These are phyloP conservation scores for Aspidiotus destructor DNA, from an alignment of 2,888 invertebrate genomes.

Conservation along the genomic window DNA sequence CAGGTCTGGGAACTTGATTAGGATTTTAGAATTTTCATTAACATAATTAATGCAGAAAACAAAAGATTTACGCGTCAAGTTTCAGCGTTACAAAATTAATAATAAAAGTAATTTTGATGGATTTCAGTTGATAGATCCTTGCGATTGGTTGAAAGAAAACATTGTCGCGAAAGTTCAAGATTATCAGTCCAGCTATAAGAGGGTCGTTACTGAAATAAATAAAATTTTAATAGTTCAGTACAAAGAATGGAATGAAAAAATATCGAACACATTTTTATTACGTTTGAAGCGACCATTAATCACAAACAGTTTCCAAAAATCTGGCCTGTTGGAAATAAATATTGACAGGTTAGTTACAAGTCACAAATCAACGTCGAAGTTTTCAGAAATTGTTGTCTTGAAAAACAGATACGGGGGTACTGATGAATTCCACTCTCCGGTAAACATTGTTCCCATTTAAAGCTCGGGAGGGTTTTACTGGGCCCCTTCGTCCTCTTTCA, in stretches of 20 bases:
- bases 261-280: neutral
- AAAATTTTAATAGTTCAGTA: constrained; percentile 12
- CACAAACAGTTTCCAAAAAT: constrained; percentile 14
- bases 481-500: no score
- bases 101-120: neutral
- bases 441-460: no score
- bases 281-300: constrained; percentile 12
- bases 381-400: neutral
- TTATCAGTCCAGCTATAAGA: neutral
- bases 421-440: no score
- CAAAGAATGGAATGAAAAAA: constrained; percentile 16
- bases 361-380: neutral
- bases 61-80: no score
- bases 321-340: constrained; percentile 18
- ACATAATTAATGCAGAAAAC: no score
- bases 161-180: neutral
- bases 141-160: neutral
- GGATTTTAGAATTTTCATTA: no score
- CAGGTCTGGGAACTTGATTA: no score
- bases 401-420: no score
- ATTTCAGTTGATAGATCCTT: neutral
- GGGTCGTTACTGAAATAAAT: constrained; percentile 1
- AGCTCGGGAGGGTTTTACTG: no score
- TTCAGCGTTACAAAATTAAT: no score
- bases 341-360: constrained; percentile 13